These are phyloP conservation scores for Philotrypesis tridentata DNA, from an alignment of 1,140 invertebrate species.

Conservation along the genomic window DNA sequence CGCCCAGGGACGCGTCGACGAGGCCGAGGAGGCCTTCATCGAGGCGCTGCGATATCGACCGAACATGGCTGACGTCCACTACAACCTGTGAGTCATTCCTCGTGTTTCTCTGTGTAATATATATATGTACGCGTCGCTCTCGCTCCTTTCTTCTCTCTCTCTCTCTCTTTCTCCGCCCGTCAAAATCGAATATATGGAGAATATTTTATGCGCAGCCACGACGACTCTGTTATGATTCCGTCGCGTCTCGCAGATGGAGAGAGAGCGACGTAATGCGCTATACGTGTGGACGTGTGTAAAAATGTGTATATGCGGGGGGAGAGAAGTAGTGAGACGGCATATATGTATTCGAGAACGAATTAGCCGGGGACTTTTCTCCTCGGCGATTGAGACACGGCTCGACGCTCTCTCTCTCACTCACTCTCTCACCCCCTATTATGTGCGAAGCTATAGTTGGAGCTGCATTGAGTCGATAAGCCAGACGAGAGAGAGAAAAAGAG, in stretches of 20 bases:
- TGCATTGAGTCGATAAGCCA: slow-evolving; percentile 60
- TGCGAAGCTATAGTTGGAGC: not conserved
- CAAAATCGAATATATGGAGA: not conserved
- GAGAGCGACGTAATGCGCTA: no score
- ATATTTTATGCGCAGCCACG: not conserved
- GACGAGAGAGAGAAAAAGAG: no score
- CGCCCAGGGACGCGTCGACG: slow-evolving; percentile 85
- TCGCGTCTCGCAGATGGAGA: no score
- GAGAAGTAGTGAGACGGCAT: not conserved
- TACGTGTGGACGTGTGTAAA: not conserved
- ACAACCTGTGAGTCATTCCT: slow-evolving; percentile 94
- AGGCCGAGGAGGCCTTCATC: slow-evolving; percentile 91
- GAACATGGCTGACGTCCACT: slow-evolving; percentile 98
- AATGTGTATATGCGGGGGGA: no score
- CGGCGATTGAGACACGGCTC: slow-evolving; percentile 7
- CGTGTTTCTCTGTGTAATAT: no score
- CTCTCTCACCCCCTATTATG: not conserved
- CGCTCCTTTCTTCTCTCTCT: no score
- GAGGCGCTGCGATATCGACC: slow-evolving; percentile 89
- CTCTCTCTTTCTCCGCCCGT: no score
- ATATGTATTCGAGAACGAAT: not conserved
- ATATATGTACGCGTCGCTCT: not conserved
- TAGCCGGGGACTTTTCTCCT: not conserved
- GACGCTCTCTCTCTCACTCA: not conserved
- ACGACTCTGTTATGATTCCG: no score